Evolutionary conservation across 2,888 invertebrate genomes (phyloP).

Genomic region (Ptycholaimellus sp.): DNA sequence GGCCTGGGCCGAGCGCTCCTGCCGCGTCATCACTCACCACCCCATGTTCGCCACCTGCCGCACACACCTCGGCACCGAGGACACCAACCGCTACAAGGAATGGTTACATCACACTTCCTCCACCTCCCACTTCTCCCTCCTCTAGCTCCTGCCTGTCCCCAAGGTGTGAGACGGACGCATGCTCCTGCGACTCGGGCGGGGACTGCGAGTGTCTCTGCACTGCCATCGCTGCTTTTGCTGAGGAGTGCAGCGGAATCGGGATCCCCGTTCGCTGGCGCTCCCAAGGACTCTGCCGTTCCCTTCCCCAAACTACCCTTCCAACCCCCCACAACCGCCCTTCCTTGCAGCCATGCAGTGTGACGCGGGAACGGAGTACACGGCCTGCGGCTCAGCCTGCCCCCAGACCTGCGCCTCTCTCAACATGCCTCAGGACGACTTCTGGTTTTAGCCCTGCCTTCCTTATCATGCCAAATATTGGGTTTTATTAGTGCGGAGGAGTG

Average conservation of each 20-base stretch:
- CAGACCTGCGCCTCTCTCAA: slow-evolving; percentile 42
- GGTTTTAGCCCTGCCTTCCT: slow-evolving; percentile 26
- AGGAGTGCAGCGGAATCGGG: slow-evolving; percentile 51
- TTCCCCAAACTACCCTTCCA: background rate
- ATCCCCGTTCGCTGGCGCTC: slow-evolving; percentile 56
- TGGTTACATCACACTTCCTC: slow-evolving; percentile 7
- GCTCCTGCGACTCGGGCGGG: slow-evolving; percentile 64
- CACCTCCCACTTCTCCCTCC: too few species aligned
- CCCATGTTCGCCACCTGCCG: slow-evolving; percentile 3
- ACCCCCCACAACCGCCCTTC: background rate
- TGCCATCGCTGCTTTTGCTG: slow-evolving; percentile 60
- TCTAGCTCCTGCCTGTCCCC: too few species aligned
- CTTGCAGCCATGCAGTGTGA: slow-evolving; percentile 47
- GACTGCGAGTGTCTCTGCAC: slow-evolving; percentile 72
- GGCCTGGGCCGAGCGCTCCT: slow-evolving; percentile 52
- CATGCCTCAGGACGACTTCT: slow-evolving; percentile 28
- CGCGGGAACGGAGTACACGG: slow-evolving; percentile 47
- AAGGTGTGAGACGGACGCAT: too few species aligned
- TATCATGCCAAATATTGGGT: too few species aligned
- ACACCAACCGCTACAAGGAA: background rate
- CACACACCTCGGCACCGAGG: slow-evolving; percentile 1
- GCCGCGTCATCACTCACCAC: slow-evolving; percentile 34
- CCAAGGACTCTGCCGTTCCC: slow-evolving; percentile 49
- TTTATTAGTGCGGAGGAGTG: background rate
- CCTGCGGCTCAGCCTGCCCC: slow-evolving; percentile 50